phyloP scores from a whole-genome alignment of 2,888 invertebrate species.

The Apantesis nais region DNA sequence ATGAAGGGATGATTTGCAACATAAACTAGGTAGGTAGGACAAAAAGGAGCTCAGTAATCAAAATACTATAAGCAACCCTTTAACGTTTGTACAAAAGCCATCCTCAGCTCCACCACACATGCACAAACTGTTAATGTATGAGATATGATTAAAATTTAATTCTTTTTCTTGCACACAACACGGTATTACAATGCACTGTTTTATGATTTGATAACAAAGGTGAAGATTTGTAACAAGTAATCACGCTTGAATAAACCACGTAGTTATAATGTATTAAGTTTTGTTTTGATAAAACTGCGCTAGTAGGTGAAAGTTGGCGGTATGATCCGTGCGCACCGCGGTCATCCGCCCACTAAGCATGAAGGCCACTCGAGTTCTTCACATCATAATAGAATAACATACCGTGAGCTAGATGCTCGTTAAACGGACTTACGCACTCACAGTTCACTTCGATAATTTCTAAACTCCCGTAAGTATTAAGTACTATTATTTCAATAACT shows the following conservation, averaged over 20 bases:
- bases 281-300: slow-evolving; percentile 65
- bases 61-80: slow-evolving; percentile 47
- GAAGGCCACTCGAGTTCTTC: slow-evolving; percentile 70
- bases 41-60: slow-evolving; percentile 39
- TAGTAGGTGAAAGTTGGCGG: slow-evolving; percentile 73
- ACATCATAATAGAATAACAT: slow-evolving; percentile 48
- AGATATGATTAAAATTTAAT: slow-evolving; percentile 45
- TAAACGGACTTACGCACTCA: slow-evolving; percentile 26
- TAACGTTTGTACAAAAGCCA: slow-evolving; percentile 51
- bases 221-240: slow-evolving; percentile 24
- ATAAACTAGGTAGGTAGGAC: slow-evolving; percentile 1
- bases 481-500: background rate
- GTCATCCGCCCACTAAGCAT: slow-evolving; percentile 76
- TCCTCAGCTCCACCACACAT: slow-evolving; percentile 56
- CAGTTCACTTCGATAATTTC: background rate
- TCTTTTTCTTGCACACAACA: slow-evolving; percentile 41
- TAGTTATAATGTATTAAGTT: slow-evolving; percentile 46
- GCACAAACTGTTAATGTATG: slow-evolving; percentile 59
- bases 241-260: slow-evolving; percentile 41
- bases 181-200: slow-evolving; percentile 43
- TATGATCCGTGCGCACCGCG: slow-evolving; percentile 59
- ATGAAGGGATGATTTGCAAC: slow-evolving; percentile 18
- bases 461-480: background rate
- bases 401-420: slow-evolving; percentile 43
- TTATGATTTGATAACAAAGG: slow-evolving; percentile 11